Conservation (phyloP, 2,797 vertebrate species). For the Pteronotus mesoamericanus region DNA sequence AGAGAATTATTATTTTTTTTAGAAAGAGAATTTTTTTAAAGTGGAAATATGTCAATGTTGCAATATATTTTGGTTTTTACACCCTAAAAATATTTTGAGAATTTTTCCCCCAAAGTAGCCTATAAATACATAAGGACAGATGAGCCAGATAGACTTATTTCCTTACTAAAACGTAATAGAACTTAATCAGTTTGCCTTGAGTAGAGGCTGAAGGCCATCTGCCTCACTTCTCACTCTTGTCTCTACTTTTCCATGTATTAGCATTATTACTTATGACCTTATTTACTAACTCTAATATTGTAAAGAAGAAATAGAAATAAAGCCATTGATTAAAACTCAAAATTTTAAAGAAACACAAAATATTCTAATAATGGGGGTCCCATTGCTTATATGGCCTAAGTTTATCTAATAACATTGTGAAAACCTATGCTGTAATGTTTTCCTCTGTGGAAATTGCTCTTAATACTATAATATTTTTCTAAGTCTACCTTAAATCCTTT, state of each 20-base stretch:
- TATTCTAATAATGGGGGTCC: background rate
- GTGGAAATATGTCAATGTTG: background rate
- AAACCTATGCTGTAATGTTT: constrained; percentile 35
- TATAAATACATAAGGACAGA: background rate
- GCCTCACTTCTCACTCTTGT: background rate
- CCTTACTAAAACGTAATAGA: background rate
- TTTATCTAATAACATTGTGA: constrained; percentile 46
- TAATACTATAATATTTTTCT: constrained; percentile 62
- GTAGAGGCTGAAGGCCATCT: background rate
- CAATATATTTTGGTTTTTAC: constrained; percentile 12
- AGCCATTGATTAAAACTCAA: background rate
- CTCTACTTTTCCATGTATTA: background rate
- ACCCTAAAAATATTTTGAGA: constrained; percentile 11
- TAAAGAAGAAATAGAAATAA: constrained; percentile 47
- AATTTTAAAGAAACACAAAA: constrained; percentile 41
- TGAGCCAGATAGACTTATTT: background rate
- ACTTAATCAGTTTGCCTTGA: background rate
- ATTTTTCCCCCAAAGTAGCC: background rate
- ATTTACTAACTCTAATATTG: constrained; percentile 4
- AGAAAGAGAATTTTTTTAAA: constrained; percentile 27
- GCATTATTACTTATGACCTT: background rate
- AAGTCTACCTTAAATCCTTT: constrained; percentile 57
- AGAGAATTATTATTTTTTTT: background rate
- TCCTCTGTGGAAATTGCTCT: constrained; percentile 28
- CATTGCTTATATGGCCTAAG: background rate